Evolutionary conservation across 2,888 invertebrate species (phyloP).

Genomic region (Hypena proboscidalis): DNA sequence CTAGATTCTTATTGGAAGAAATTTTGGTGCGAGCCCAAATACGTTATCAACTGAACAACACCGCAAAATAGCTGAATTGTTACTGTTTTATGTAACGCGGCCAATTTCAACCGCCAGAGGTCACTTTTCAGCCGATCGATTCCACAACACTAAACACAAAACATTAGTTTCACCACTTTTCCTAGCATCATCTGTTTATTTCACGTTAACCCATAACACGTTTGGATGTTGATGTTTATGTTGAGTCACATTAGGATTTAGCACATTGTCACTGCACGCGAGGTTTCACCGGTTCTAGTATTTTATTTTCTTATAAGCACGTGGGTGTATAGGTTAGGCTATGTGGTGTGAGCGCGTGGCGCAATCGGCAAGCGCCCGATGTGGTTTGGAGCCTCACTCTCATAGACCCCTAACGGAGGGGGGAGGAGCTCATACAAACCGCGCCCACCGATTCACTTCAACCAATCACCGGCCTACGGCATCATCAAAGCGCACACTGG

Average conservation of each 20-base stretch:
- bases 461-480: constrained; percentile 64
- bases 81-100: constrained; percentile 48
- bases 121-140: constrained; percentile 68
- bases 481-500: constrained; percentile 75
- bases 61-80: constrained; percentile 43
- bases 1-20: constrained; percentile 57
- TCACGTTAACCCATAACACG: constrained; percentile 38
- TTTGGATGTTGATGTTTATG: constrained; percentile 21
- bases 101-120: constrained; percentile 60
- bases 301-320: constrained; percentile 53
- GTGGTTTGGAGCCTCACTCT: constrained; percentile 72
- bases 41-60: constrained; percentile 39
- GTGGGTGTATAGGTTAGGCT: constrained; percentile 61
- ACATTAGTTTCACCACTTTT: constrained; percentile 46
- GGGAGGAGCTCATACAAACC: constrained; percentile 67
- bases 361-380: constrained; percentile 80
- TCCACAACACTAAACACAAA: constrained; percentile 48
- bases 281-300: constrained; percentile 24
- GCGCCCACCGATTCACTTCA: constrained; percentile 60
- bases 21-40: constrained; percentile 32
- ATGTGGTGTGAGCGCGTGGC: constrained; percentile 66
- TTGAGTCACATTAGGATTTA: constrained; percentile 35
- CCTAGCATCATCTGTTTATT: constrained; percentile 46
- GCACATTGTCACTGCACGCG: constrained; percentile 43
- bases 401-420: constrained; percentile 70